Conservation (phyloP, 2,888 invertebrate genomes). For the Lepidochitona cinerea region DNA sequence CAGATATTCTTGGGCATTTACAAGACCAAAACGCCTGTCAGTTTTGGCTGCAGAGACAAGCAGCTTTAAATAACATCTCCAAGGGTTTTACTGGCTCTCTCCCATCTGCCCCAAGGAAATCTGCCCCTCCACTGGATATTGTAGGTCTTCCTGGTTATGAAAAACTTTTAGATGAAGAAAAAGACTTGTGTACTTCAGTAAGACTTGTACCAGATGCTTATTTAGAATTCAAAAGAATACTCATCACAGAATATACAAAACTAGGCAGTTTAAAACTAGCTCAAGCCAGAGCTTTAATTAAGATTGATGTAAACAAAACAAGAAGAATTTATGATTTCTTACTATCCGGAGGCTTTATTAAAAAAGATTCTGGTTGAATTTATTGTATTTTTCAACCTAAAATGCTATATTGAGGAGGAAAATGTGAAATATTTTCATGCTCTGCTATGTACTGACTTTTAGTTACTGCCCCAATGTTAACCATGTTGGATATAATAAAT, state of each 20-base stretch:
- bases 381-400: too few species aligned
- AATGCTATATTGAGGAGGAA: too few species aligned
- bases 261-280: conserved; percentile 81
- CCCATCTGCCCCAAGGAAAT: conserved; percentile 54
- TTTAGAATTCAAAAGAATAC: conserved; percentile 81
- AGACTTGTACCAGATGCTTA: conserved; percentile 85
- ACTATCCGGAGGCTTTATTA: conserved; percentile 73
- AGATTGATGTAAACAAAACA: conserved; percentile 93
- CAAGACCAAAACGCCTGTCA: conserved; percentile 65
- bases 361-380: conserved; percentile 40
- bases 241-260: conserved; percentile 84
- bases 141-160: conserved; percentile 84
- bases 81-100: conserved; percentile 36
- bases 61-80: conserved; percentile 45
- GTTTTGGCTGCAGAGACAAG: conserved; percentile 63
- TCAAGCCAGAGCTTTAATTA: conserved; percentile 86
- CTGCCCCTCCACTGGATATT: conserved; percentile 77
- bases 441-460: too few species aligned
- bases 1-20: conserved; percentile 59
- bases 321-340: conserved; percentile 81
- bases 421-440: too few species aligned
- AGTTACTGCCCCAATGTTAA: too few species aligned
- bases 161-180: conserved; percentile 80
- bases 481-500: too few species aligned
- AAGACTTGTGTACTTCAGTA: conserved; percentile 82